Conservation (phyloP, 2,113 vertebrate genomes). For the Recurvirostra avosetta region DNA sequence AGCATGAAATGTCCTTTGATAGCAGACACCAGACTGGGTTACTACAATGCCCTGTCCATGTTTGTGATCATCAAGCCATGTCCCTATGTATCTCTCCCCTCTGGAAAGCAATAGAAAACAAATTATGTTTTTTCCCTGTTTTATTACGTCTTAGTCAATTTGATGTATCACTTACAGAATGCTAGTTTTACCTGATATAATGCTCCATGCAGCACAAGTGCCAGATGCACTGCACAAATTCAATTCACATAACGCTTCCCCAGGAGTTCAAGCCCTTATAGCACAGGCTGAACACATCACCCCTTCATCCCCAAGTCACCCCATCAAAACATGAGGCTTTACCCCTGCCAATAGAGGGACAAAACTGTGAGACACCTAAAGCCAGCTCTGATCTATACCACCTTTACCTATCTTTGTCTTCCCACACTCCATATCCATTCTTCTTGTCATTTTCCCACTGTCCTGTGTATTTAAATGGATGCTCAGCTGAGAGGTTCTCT, state of each 20-base stretch:
- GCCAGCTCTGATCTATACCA: neutral
- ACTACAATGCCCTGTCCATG: slow-evolving; percentile 74
- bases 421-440: slow-evolving; percentile 73
- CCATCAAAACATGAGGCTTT: neutral
- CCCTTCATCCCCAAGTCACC: neutral
- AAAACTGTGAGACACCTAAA: neutral
- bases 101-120: slow-evolving; percentile 5
- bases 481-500: neutral
- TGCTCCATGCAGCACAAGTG: fast-evolving
- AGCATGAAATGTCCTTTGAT: slow-evolving; percentile 69
- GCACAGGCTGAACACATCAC: neutral
- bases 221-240: neutral
- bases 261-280: neutral
- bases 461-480: slow-evolving; percentile 71
- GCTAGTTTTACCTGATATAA: neutral
- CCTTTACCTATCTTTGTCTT: slow-evolving; percentile 71
- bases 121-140: fast-evolving
- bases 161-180: too few relatives aligned
- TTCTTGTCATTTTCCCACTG: slow-evolving; percentile 75
- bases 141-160: neutral
- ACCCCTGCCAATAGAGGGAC: too few relatives aligned
- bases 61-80: slow-evolving; percentile 70
- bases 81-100: slow-evolving; percentile 76
- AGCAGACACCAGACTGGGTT: slow-evolving; percentile 74
- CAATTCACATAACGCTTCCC: fast-evolving